phyloP scores from a whole-genome alignment of 2,888 invertebrate genomes.

The Drosophila diplacantha region DNA sequence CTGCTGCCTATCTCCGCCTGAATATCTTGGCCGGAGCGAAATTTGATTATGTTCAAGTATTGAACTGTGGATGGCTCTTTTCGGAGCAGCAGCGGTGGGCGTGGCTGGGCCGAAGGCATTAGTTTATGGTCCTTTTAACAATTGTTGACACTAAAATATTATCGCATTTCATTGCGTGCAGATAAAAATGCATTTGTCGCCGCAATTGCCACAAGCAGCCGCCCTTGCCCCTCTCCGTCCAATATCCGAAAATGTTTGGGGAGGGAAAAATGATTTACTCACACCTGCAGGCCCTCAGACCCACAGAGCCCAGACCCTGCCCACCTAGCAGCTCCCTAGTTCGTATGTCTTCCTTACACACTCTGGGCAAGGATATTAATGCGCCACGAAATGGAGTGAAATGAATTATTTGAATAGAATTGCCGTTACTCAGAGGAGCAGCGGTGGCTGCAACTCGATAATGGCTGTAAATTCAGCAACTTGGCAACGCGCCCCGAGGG shows the following conservation, averaged over 20 bases:
- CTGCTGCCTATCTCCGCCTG: constrained; percentile 41
- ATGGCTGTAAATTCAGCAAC: constrained; percentile 65
- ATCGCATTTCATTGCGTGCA: constrained; percentile 74
- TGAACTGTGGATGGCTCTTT: constrained; percentile 62
- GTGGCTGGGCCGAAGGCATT: constrained; percentile 50
- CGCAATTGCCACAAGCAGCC: constrained; percentile 65
- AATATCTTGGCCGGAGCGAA: constrained; percentile 52
- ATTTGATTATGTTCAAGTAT: constrained; percentile 71
- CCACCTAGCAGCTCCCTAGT: constrained; percentile 36
- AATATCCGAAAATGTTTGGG: constrained; percentile 3
- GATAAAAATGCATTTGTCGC: constrained; percentile 74
- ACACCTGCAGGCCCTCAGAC: constrained; percentile 59
- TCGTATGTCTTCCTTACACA: constrained; percentile 69
- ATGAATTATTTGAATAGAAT: constrained; percentile 75
- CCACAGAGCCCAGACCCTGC: not conserved
- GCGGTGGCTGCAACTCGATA: constrained; percentile 57
- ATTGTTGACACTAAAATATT: constrained; percentile 76
- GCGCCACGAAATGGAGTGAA: constrained; percentile 71
- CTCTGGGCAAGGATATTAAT: constrained; percentile 71
- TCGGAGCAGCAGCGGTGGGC: constrained; percentile 24
- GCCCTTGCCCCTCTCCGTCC: constrained; percentile 5
- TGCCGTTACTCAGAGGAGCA: constrained; percentile 55
- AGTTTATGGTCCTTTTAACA: constrained; percentile 76
- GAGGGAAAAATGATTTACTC: constrained; percentile 63
- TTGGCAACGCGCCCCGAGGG: constrained; percentile 30